Base-by-base conservation (phyloP, 2,113 vertebrate species). In the Phylloscopus whistleri region DNA sequence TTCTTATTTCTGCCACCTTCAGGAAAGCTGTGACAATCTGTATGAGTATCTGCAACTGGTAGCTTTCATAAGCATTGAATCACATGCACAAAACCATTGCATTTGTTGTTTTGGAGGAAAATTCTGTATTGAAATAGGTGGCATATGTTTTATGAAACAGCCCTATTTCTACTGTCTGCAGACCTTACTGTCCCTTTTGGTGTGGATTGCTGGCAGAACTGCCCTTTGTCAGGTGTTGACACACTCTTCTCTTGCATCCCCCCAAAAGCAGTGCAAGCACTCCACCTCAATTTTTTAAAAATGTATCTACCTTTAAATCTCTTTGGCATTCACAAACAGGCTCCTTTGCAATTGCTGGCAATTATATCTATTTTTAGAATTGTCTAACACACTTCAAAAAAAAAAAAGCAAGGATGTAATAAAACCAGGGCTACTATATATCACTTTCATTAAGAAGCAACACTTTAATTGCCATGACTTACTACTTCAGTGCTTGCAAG, bases 221-320 rank as follows among this genome's bases (percentile, higher is more conserved):
- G 46, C 19, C 4, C 17, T 37, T 63, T 0, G 1, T 30, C 43
- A 9, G 0, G 2, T 0, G 0, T 9, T 9, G 51, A 84, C n/a
- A 31, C 0, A 0, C 8, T 31, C 41, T 77, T 13, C 37, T 64
- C n/a, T 74, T 3, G 0, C 51, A 53, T 41, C 11, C 4, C 33
- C 16, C 21, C 51, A 33, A 12, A n/a, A 9, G 37, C 31, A 5
- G 26, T 28, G 17, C 2, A 2, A 39, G 26, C 28, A 22, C 14
- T 68, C 33, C 41, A 73, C 33, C 53, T 52, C 53, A 33, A 44
- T 8, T 68, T 79, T 68, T 79, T 48, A 19, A 22, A 68, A 64
- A 59, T 37, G 4, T 23, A 55, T 39, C 63, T 88, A 69, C 49
- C 49, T 83, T 86, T 62, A 68, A n/a, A 56, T 73, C 19, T 77